Percentiles rank a stretch among this genome's conserved stretches.
Evolutionary conservation across 1,140 invertebrate genomes (phyloP).

Genomic region (Diuraphis noxia): DNA sequence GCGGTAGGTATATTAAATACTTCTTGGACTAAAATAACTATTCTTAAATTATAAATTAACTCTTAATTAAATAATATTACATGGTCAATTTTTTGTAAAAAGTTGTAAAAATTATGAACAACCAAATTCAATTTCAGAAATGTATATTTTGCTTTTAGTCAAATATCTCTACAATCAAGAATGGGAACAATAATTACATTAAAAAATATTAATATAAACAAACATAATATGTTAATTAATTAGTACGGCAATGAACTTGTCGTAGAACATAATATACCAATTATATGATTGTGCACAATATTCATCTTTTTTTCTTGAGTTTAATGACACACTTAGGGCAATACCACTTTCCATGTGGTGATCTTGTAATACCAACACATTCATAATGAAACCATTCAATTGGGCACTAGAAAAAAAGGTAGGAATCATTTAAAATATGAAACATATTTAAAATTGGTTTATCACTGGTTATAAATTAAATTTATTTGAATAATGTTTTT

Average conservation of each 20-base stretch:
- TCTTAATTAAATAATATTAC: too few species aligned
- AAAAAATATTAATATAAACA: background rate
- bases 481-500: too few species aligned
- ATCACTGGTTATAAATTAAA: conserved; percentile 55
- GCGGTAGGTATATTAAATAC: too few species aligned
- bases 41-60: too few species aligned
- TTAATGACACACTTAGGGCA: conserved; percentile 64
- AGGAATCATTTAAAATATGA: conserved; percentile 68
- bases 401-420: background rate
- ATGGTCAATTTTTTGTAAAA: background rate
- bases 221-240: background rate
- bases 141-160: background rate
- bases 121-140: background rate
- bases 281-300: background rate
- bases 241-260: background rate
- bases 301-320: background rate
- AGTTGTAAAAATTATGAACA: background rate
- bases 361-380: conserved; percentile 92
- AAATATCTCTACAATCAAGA: background rate
- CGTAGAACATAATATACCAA: background rate
- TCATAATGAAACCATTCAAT: conserved; percentile 99
- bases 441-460: background rate
- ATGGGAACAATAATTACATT: background rate
- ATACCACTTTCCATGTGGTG: conserved; percentile 98
- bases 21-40: too few species aligned